Conservation (phyloP, 2,113 vertebrate genomes). For the Lethenteron reissneri region DNA sequence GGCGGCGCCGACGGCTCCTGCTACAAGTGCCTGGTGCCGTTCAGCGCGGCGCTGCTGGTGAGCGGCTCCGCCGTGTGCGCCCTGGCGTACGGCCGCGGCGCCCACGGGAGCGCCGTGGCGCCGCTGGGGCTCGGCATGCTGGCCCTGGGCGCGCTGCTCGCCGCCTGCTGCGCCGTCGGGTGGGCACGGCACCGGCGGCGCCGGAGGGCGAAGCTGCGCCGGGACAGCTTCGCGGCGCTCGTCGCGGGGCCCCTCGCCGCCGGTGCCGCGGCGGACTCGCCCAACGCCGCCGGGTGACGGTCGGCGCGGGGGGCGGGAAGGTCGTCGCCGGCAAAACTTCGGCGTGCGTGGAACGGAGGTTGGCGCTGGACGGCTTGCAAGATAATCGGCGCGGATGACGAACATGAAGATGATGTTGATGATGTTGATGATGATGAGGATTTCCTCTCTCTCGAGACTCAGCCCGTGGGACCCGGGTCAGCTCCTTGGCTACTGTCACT, state of each 20-base stretch:
- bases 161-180: constrained; percentile 41
- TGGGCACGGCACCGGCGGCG: constrained; percentile 44
- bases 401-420: too few relatives aligned
- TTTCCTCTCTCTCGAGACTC: too few relatives aligned
- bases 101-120: constrained; percentile 43
- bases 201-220: constrained; percentile 34
- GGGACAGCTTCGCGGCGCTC: constrained; percentile 29
- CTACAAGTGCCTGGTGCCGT: constrained; percentile 68
- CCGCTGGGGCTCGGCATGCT: constrained; percentile 51
- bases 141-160: constrained; percentile 31
- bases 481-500: too few relatives aligned
- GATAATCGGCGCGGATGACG: too few relatives aligned
- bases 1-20: constrained; percentile 64
- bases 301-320: not conserved
- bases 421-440: too few relatives aligned
- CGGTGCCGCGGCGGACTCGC: not conserved
- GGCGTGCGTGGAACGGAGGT: not conserved
- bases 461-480: too few relatives aligned
- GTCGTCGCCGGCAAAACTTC: not conserved
- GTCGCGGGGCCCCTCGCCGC: constrained; percentile 37
- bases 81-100: constrained; percentile 60
- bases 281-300: not conserved
- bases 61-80: constrained; percentile 46
- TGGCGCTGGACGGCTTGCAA: not conserved
- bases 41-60: constrained; percentile 57